These are phyloP conservation scores for Eupeodes corollae DNA, from an alignment of 1,140 invertebrate species.

Conservation along the genomic window DNA sequence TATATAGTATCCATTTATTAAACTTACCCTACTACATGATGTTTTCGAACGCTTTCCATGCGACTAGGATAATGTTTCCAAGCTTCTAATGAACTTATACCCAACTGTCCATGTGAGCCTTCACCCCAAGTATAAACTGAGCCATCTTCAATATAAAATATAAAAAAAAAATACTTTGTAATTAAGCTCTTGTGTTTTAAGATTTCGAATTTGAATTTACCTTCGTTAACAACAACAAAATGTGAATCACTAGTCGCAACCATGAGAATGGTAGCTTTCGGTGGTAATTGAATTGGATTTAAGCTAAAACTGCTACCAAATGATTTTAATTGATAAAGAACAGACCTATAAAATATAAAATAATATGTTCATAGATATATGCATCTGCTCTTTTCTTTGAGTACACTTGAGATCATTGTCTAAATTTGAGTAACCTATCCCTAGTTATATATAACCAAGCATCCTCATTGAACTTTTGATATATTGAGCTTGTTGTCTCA, in stretches of 20 bases:
- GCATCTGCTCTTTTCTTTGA: too few species aligned
- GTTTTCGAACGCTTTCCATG: slow-evolving; percentile 48
- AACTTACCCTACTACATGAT: slow-evolving; percentile 47
- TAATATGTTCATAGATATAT: not conserved
- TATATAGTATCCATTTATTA: not conserved
- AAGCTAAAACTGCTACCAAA: slow-evolving; percentile 43
- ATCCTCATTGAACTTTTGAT: too few species aligned
- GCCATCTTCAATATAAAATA: slow-evolving; percentile 38
- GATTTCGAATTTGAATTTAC: slow-evolving; percentile 15
- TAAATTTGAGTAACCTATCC: too few species aligned
- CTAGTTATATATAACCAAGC: too few species aligned
- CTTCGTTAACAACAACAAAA: slow-evolving; percentile 53
- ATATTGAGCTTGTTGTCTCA: too few species aligned
- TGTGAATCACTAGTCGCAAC: slow-evolving; percentile 55
- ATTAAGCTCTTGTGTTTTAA: not conserved
- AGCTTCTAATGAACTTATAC: slow-evolving; percentile 46
- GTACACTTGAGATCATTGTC: too few species aligned
- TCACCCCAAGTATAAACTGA: slow-evolving; percentile 63
- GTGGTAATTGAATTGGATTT: slow-evolving; percentile 44
- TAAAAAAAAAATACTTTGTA: slow-evolving; percentile 3
- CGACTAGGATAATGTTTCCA: slow-evolving; percentile 44
- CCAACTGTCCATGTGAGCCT: slow-evolving; percentile 55
- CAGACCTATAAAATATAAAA: slow-evolving; percentile 36
- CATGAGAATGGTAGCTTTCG: slow-evolving; percentile 41
- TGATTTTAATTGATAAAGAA: slow-evolving; percentile 47